Evolutionary conservation across 2,113 vertebrate genomes (phyloP).

Genomic region (Centropus bengalensis): DNA sequence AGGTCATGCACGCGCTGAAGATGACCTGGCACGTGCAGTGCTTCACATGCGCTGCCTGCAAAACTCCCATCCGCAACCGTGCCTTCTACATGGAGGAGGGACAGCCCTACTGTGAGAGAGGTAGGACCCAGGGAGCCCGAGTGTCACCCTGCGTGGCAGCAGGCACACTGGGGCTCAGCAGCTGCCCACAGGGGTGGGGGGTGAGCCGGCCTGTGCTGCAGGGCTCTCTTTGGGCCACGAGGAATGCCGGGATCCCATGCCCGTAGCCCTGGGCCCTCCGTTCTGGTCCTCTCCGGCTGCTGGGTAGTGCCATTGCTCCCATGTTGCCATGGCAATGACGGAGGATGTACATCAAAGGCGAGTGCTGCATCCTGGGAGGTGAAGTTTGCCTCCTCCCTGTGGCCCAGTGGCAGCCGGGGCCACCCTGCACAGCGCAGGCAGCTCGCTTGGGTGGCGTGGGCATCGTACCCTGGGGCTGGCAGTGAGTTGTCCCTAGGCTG

Average conservation of each 20-base stretch:
- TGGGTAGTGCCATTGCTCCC: not conserved
- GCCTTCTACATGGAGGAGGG: slow-evolving; percentile 99
- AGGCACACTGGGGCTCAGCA: not conserved
- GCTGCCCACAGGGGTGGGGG: rapidly evolving
- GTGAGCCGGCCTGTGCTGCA: rapidly evolving
- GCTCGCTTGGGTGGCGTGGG: rapidly evolving
- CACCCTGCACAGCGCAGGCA: not conserved
- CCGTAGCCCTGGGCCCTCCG: not conserved
- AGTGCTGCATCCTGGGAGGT: slow-evolving; percentile 49
- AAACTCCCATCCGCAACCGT: slow-evolving; percentile 92
- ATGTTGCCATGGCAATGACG: not conserved
- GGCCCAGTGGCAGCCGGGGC: rapidly evolving
- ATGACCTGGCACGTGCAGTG: slow-evolving; percentile 98
- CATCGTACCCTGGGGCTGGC: not conserved
- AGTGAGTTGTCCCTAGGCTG: not conserved
- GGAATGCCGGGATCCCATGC: not conserved
- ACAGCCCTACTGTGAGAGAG: slow-evolving; percentile 95
- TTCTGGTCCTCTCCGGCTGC: not conserved
- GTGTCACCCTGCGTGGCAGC: rapidly evolving
- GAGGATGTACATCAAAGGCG: slow-evolving; percentile 18
- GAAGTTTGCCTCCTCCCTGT: not conserved
- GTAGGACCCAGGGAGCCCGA: slow-evolving; percentile 51
- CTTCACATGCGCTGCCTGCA: slow-evolving; percentile 94
- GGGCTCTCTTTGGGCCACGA: not conserved
- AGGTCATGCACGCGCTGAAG: slow-evolving; percentile 98